Base-by-base conservation (phyloP, 2,888 invertebrate species). In the Rhaphigaster nebulosa region DNA sequence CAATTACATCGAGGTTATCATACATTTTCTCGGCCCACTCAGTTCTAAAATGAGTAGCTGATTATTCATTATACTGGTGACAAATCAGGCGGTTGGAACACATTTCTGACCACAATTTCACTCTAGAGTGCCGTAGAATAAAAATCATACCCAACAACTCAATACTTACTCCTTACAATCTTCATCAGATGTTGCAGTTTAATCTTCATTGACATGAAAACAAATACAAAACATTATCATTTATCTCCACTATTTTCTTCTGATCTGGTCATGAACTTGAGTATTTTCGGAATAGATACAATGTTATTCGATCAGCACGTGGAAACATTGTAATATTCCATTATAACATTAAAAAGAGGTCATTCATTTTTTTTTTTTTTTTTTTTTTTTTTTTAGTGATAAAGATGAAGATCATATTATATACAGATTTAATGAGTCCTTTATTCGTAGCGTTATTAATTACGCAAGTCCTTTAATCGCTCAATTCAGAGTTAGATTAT, bases 271-370 rank as follows among this genome's bases (percentile, higher is more conserved):
- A 60, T 65, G 34, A 20, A 38, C 70, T 38, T 38, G 18, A 38
- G 38, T 29, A 76, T 0, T 76, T 4, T 76, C 20, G 70, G 29
- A 65, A 18, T 65, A 18, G 29, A 20, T 34, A 18, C 65, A 15
- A 76, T 34, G 34, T 76, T 76, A 76, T 34, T 76, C 23, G 38
- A 18, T 76, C 5, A 20, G 1, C 70, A 76, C 38, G 70, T 76
- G 34, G 70, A 76, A 76, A 76, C 70, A 76, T n/a, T 76, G 70
- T 38, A 76, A 76, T 34, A 76, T 76, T 76, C 70, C 70, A 29
- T 76, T 76, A 76, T 38, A 76, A 76, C 20, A 38, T 34, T 38
- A 1, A 38, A 76, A 2, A 34, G 65, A 34, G 60, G 60, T 70
- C 70, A n/a, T 34, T 34, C 23, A 18, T 65, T 70, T 70, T 76